phyloP scores from a whole-genome alignment of 1,140 invertebrate genomes.

The Scaptomyza hsui region DNA sequence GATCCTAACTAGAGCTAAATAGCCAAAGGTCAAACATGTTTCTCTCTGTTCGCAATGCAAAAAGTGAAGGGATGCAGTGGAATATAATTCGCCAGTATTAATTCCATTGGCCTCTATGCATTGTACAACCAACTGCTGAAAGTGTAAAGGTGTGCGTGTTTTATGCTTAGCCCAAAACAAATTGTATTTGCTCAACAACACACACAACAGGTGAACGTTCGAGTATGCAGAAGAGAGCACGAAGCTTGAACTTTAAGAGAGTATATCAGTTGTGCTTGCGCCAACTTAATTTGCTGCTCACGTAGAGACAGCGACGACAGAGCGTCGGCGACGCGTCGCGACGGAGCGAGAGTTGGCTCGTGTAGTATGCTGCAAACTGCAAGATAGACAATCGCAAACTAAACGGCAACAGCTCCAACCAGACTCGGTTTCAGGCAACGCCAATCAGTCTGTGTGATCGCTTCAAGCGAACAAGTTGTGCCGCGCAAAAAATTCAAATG shows the following conservation, averaged over 20 bases:
- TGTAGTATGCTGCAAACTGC: conserved; percentile 42
- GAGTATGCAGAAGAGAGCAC: conserved; percentile 26
- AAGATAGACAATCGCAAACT: conserved; percentile 36
- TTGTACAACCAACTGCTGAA: conserved; percentile 15
- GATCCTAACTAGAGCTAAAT: conserved; percentile 41
- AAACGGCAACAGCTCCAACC: conserved; percentile 19
- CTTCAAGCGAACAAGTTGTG: conserved; percentile 50
- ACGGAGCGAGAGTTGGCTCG: conserved; percentile 24
- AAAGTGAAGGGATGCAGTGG: conserved; percentile 73
- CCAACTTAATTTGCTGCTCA: conserved; percentile 67
- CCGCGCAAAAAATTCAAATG: conserved; percentile 17
- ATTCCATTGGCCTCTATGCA: conserved; percentile 57
- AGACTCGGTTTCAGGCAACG: conserved; percentile 37
- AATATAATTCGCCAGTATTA: conserved; percentile 46
- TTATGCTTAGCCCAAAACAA: conserved; percentile 58
- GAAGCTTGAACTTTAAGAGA: conserved; percentile 48
- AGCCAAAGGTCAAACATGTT: conserved; percentile 25
- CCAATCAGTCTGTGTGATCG: conserved; percentile 65
- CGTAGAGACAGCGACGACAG: conserved; percentile 30
- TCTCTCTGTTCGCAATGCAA: conserved; percentile 15
- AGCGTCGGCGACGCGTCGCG: conserved; percentile 1
- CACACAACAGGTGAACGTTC: conserved; percentile 60
- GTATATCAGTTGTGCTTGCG: conserved; percentile 15
- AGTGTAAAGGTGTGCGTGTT: not conserved
- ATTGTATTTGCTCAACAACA: conserved; percentile 48